phyloP scores from a whole-genome alignment of 2,888 invertebrate species.

The Quadroppia sp. region DNA sequence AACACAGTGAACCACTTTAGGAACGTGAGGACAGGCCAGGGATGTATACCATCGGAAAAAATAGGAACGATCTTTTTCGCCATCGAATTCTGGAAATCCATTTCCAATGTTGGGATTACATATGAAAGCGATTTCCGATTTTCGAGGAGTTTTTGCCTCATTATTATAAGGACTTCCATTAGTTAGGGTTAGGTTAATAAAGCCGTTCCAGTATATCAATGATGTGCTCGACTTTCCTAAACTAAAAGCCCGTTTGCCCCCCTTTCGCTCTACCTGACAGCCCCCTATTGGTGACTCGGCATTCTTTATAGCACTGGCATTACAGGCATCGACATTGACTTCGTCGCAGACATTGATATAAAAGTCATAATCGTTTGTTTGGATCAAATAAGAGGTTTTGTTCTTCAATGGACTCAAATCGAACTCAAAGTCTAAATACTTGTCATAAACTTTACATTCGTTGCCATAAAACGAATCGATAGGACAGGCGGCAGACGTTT shows the following conservation, averaged over 20 bases:
- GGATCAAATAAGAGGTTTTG: slow-evolving; percentile 47
- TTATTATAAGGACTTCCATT: slow-evolving; percentile 51
- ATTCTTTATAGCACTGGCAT: slow-evolving; percentile 37
- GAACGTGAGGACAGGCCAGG: slow-evolving; percentile 43
- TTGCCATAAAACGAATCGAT: slow-evolving; percentile 43
- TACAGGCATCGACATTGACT: slow-evolving; percentile 49
- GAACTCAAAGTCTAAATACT: slow-evolving; percentile 49
- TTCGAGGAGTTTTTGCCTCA: slow-evolving; percentile 48
- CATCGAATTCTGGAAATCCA: slow-evolving; percentile 51
- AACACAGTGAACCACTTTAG: slow-evolving; percentile 34
- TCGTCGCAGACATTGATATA: slow-evolving; percentile 51
- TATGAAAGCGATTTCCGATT: slow-evolving; percentile 52
- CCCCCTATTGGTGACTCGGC: slow-evolving; percentile 48
- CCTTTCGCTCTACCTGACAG: slow-evolving; percentile 50
- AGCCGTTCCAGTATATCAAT: slow-evolving; percentile 51
- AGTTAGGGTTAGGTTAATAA: slow-evolving; percentile 52
- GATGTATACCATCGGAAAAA: slow-evolving; percentile 47
- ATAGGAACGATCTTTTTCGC: slow-evolving; percentile 49
- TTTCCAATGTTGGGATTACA: slow-evolving; percentile 51
- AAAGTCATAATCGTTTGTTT: slow-evolving; percentile 49
- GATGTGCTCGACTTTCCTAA: slow-evolving; percentile 49
- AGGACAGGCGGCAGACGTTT: slow-evolving; percentile 52
- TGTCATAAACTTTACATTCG: slow-evolving; percentile 46
- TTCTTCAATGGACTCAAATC: slow-evolving; percentile 50
- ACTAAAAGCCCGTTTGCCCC: slow-evolving; percentile 44